Conservation (phyloP, 1,140 invertebrate genomes). For the Brachionus rotundiformis region DNA sequence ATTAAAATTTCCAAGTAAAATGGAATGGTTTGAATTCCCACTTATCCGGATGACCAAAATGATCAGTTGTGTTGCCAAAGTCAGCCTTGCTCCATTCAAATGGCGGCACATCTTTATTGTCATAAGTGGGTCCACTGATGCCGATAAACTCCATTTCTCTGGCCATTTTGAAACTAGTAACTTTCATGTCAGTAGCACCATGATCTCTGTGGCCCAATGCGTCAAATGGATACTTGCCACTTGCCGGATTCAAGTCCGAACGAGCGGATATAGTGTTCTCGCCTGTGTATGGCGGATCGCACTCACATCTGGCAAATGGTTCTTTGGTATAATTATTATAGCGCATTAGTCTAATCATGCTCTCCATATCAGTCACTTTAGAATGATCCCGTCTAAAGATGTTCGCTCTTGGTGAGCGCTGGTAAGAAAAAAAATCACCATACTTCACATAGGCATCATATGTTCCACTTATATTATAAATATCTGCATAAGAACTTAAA, state of each 20-base stretch:
- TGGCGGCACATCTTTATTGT: constrained; percentile 66
- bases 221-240: constrained; percentile 71
- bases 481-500: constrained; percentile 69
- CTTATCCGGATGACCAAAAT: constrained; percentile 75
- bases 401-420: constrained; percentile 69
- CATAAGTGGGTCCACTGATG: constrained; percentile 69
- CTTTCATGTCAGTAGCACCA: constrained; percentile 72
- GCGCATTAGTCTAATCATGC: constrained; percentile 70
- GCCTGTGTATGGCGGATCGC: constrained; percentile 73
- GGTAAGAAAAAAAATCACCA: constrained; percentile 74
- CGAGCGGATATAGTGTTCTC: constrained; percentile 74
- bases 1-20: constrained; percentile 31
- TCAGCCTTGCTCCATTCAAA: constrained; percentile 75
- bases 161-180: constrained; percentile 64
- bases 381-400: constrained; percentile 70
- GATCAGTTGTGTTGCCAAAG: constrained; percentile 68
- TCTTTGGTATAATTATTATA: constrained; percentile 76
- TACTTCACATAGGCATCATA: constrained; percentile 62
- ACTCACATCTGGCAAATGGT: constrained; percentile 72
- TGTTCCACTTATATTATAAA: constrained; percentile 67
- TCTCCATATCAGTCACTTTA: constrained; percentile 66
- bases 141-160: constrained; percentile 67
- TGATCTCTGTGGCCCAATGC: constrained; percentile 71
- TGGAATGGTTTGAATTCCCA: constrained; percentile 72
- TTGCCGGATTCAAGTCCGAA: constrained; percentile 72